phyloP scores from a whole-genome alignment of 2,797 vertebrate species.

The Centroberyx gerrardi region DNA sequence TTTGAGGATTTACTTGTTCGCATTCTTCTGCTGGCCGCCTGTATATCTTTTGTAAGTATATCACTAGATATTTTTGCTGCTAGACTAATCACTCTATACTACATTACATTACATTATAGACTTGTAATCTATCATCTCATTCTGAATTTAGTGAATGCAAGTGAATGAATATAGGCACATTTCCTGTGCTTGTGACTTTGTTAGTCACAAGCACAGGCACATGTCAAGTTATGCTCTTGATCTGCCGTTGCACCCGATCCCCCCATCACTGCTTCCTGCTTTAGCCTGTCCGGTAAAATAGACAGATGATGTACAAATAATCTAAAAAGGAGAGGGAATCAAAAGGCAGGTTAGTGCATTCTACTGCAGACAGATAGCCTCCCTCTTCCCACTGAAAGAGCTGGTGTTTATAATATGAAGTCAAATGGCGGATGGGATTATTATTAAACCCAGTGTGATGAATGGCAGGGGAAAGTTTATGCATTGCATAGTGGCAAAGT shows the following conservation, averaged over 20 bases:
- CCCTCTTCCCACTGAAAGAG: conserved; percentile 15
- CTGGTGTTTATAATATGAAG: conserved; percentile 38
- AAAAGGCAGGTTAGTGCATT: conserved; percentile 25
- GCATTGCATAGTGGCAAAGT: conserved; percentile 59
- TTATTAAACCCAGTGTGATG: conserved; percentile 32
- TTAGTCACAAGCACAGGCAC: too few relatives aligned
- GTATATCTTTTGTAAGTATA: conserved; percentile 99
- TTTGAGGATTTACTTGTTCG: conserved; percentile 99
- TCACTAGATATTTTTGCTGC: background rate
- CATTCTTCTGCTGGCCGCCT: conserved; percentile 97
- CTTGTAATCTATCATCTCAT: too few relatives aligned
- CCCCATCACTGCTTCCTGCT: background rate
- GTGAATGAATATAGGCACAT: too few relatives aligned
- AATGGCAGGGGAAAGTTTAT: conserved; percentile 39
- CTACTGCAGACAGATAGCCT: conserved; percentile 28
- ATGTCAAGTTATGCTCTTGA: background rate
- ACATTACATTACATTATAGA: too few relatives aligned
- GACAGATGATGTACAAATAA: background rate
- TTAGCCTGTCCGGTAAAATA: background rate
- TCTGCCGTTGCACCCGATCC: background rate
- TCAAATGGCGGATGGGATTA: conserved; percentile 39
- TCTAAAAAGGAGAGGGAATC: background rate
- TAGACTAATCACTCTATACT: too few relatives aligned
- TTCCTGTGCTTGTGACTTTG: conserved; percentile 5
- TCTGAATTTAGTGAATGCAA: too few relatives aligned